Percentiles rank a stretch among this genome's conserved stretches.
Evolutionary conservation across 2,797 vertebrate genomes (phyloP).

Genomic region (Phyllotis vaccarum): DNA sequence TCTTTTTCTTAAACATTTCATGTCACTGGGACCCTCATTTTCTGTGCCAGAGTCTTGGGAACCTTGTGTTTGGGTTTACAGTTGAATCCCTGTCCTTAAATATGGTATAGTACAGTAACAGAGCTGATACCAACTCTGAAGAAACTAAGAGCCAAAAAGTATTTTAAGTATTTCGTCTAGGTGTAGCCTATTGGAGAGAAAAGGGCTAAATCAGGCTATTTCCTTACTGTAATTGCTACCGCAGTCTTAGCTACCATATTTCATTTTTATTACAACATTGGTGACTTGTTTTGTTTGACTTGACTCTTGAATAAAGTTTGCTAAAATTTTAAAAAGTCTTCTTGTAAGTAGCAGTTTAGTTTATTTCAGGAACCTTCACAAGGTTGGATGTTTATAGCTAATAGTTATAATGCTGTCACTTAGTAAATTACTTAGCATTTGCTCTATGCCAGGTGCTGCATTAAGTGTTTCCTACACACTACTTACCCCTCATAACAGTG

Average conservation of each 20-base stretch:
- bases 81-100: constrained; percentile 19
- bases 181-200: background rate
- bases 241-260: background rate
- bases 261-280: constrained; percentile 26
- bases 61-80: background rate
- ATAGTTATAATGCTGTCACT: constrained; percentile 26
- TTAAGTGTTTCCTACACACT: background rate
- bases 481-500: background rate
- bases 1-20: background rate
- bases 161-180: constrained; percentile 30
- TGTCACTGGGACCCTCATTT: background rate
- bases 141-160: constrained; percentile 6
- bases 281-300: constrained; percentile 33
- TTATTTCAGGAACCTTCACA: constrained; percentile 58
- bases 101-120: background rate
- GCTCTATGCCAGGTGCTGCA: background rate
- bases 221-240: constrained; percentile 36
- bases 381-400: constrained; percentile 51
- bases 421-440: constrained; percentile 36
- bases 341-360: constrained; percentile 31
- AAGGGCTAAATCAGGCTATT: constrained; percentile 43
- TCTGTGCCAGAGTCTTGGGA: background rate
- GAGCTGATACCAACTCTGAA: constrained; percentile 10
- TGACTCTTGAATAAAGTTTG: constrained; percentile 56
- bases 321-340: constrained; percentile 48